Conservation (phyloP, 2,797 vertebrate genomes). For the Pyrocephalus nanus region DNA sequence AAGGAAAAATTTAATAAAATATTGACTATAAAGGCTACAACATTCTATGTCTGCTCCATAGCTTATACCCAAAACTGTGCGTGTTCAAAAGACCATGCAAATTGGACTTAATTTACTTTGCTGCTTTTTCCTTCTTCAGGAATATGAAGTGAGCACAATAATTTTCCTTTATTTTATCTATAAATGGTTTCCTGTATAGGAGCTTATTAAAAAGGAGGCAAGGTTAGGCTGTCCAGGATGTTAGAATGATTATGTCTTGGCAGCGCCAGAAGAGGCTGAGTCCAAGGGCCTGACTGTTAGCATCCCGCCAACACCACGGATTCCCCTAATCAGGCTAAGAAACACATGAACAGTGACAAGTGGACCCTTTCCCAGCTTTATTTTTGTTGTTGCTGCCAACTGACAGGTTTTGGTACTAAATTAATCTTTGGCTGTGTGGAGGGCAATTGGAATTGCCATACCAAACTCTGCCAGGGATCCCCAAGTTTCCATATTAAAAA, state of each 20-base stretch:
- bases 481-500: background rate
- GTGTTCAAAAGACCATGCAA: constrained; percentile 56
- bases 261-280: background rate
- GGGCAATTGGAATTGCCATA: background rate
- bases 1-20: constrained; percentile 73
- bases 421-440: background rate
- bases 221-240: constrained; percentile 4
- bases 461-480: background rate
- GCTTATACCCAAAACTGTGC: constrained; percentile 44
- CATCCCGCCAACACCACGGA: background rate
- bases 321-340: background rate
- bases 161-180: constrained; percentile 53
- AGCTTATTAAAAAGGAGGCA: constrained; percentile 49
- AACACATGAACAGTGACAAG: background rate
- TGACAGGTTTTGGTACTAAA: rapidly evolving
- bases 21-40: constrained; percentile 45
- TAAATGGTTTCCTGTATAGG: constrained; percentile 43
- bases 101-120: constrained; percentile 54
- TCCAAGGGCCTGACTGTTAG: constrained; percentile 2
- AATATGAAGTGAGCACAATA: constrained; percentile 42
- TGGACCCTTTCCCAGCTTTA: background rate
- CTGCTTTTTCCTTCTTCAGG: constrained; percentile 47
- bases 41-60: constrained; percentile 51
- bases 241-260: constrained; percentile 33
- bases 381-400: background rate